These are phyloP conservation scores for Ariolimax columbianus DNA, from an alignment of 2,888 invertebrate genomes.

Conservation along the genomic window DNA sequence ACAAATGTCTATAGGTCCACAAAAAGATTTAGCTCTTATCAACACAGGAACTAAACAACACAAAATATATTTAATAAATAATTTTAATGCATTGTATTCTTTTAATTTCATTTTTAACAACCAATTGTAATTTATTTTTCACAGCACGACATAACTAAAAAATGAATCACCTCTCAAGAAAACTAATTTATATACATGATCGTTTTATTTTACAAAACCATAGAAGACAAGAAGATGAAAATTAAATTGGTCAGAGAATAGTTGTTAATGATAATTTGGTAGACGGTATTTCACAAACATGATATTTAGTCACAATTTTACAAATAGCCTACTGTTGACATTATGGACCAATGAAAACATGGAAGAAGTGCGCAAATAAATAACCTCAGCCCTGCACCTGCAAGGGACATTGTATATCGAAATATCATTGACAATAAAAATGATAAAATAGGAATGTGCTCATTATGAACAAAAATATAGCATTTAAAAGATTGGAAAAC, in stretches of 20 bases:
- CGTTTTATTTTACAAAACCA: neutral
- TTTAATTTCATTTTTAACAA: neutral
- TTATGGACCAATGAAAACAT: neutral
- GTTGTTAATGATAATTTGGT: neutral
- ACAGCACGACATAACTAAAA: neutral
- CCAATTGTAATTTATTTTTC: neutral
- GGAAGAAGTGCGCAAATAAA: neutral
- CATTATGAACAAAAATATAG: neutral
- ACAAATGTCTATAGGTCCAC: too few species aligned
- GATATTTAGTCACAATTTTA: neutral
- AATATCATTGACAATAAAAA: neutral
- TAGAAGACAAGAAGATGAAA: neutral
- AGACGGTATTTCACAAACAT: neutral
- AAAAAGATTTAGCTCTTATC: too few species aligned
- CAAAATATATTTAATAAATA: neutral
- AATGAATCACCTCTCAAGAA: neutral
- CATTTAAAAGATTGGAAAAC: neutral
- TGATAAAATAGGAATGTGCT: neutral
- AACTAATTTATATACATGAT: neutral
- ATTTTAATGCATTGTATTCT: neutral
- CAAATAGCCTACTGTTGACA: neutral
- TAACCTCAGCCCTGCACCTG: neutral
- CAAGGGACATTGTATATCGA: neutral
- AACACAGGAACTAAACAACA: neutral
- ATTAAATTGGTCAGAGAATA: neutral